Base-by-base conservation (phyloP, 2,888 invertebrate genomes). In the Amaurobius ferox region DNA sequence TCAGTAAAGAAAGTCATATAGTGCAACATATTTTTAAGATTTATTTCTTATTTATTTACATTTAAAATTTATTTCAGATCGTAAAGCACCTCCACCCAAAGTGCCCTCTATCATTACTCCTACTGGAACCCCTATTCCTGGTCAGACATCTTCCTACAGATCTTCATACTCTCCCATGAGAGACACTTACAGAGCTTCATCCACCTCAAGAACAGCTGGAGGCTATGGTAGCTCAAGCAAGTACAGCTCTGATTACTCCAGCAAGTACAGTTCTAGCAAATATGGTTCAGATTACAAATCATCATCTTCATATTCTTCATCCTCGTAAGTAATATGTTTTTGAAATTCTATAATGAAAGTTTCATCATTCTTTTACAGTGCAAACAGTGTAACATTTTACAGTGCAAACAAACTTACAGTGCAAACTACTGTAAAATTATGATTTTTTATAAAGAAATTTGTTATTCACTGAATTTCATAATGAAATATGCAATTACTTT, bases 231-330 rank as follows among this genome's bases (percentile, higher is more conserved):
- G 72, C 48, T 44, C 87, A 19, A 62, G 35, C 72, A 87, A 88
- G 35, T 87, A 87, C 40, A 74, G 72, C 11, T 88, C 88, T 7
- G 88, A 88, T 61, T 86, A 87, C 62, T 81, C 77, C 19, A 76
- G 74, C 30, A 87, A 87, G 19, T 78, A 86, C 55, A 67, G 64
- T 23, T 87, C 88, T 7, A 73, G 67, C 35, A 83, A 86, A 32
- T 80, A 81, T 35, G 32, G 71, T 19, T 83, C 85, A 13, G 80
- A 88, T 30, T 70, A 88, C 64, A 77, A 80, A 62, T 87, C 86
- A 32, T 85, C 81, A 35, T 87, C 83, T 26, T 79, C 83, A 70
- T 79, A 71, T 28, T 72, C 83, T 66, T 81, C 80, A 19, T 67
- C 44, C 29, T 80, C 83, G 77, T 83, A 81, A 70, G 81, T 74